Evolutionary conservation across 2,888 invertebrate species (phyloP), one percentile per base, ranked within the genome.

Genomic region (Steinernema hermaphroditum): DNA sequence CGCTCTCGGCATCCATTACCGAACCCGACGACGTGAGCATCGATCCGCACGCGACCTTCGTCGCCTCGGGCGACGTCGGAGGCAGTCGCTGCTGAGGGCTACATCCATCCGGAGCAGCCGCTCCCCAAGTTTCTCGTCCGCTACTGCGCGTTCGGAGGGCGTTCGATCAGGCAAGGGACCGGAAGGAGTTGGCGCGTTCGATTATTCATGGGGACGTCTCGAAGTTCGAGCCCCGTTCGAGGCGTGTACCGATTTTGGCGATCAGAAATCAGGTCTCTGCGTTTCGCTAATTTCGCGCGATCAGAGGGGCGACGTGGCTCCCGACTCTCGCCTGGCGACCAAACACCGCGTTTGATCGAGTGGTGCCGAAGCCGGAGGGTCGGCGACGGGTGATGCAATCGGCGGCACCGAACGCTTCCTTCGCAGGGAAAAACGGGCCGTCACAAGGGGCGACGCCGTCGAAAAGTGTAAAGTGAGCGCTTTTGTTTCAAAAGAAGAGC

Each of bases 1-100:
- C 54, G 54, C 24, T 54, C 62, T 32, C 62, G 62, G 62, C 62
- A 54, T 54, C 54, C 54, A 54, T 54, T 54, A 54, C 19, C 54
- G 27, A 14, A 22, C 54, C 12, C 32, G 34, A 9, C 32, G 29
- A 62, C 62, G 62, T 32, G 32, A 12, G 34, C 22, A 62, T 62
- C 62, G 62, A 62, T 62, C 32, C 32, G 27, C 54, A 27, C 22
- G 54, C 27, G 54, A 54, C 54, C 54, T 54, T 54, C 24, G 54
- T 24, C 27, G 54, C 54, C 22, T 22, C 54, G 54, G 19, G 22
- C 54, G 54, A 54, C 54, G 54, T 54, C 16, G 54, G 54, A 54
- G 54, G 19, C 27, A 22, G 19, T 54, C 24, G 27, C 54, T 22
- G 29, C 16, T 32, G 32, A 62, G 62, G 29, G 32, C 62, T 62